Evolutionary conservation across 2,113 vertebrate species (phyloP).

Genomic region (Osmerus eperlanus): DNA sequence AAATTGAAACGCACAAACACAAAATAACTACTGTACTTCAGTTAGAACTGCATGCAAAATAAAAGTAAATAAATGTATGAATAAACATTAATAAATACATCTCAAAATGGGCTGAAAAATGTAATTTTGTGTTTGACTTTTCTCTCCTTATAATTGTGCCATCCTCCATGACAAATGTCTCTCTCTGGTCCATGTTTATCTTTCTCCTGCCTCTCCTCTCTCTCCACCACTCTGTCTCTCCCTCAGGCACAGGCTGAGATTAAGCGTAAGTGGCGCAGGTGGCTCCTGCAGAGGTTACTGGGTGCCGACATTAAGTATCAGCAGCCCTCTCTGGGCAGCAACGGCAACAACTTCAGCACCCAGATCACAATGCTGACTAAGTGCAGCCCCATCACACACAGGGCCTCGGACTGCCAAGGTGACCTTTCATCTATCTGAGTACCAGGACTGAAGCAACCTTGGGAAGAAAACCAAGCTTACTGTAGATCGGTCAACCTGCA

Average conservation of each 20-base stretch:
- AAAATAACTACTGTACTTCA: not conserved
- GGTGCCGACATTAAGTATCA: slow-evolving; percentile 83
- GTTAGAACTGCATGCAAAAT: not conserved
- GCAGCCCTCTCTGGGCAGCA: slow-evolving; percentile 86
- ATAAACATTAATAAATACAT: too few species aligned
- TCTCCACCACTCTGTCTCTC: not conserved
- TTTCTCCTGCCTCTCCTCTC: not conserved
- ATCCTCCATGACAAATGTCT: not conserved
- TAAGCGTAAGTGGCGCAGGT: slow-evolving; percentile 92
- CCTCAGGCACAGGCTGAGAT: slow-evolving; percentile 91
- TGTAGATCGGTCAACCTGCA: too few species aligned
- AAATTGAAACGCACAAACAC: not conserved
- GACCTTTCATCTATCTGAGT: slow-evolving; percentile 81
- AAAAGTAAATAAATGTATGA: too few species aligned
- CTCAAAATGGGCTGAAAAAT: too few species aligned
- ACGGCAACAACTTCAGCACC: slow-evolving; percentile 89
- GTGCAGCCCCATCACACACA: slow-evolving; percentile 80
- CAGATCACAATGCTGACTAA: slow-evolving; percentile 94
- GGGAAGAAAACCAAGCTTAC: not conserved
- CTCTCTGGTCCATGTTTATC: not conserved
- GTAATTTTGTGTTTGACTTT: too few species aligned
- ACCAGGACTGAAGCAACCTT: not conserved
- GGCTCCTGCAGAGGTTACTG: slow-evolving; percentile 86
- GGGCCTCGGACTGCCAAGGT: slow-evolving; percentile 80
- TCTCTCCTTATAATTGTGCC: slow-evolving; percentile 34